These are phyloP conservation scores for Pseudopipra pipra DNA, from an alignment of 2,113 vertebrate genomes.

Conservation along the genomic window DNA sequence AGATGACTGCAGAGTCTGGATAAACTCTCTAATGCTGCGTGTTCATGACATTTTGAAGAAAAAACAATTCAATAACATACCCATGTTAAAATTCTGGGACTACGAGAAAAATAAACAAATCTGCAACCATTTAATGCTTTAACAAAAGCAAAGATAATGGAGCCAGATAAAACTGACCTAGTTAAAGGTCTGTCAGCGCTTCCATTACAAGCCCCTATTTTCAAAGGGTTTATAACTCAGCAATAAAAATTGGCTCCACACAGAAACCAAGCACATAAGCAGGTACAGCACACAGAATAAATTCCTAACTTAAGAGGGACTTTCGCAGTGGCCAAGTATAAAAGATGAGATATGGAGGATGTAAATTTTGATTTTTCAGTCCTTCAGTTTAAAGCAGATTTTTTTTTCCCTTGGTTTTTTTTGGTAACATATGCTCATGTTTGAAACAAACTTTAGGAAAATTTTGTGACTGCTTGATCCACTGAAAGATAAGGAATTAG, in stretches of 20 bases:
- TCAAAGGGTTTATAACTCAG: constrained; percentile 29
- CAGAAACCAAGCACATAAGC: not conserved
- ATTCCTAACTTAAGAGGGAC: not conserved
- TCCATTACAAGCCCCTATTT: not conserved
- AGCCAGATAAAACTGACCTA: not conserved
- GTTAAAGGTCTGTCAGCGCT: not conserved
- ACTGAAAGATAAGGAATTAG: not conserved
- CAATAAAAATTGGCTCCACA: not conserved
- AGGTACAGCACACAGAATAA: constrained; percentile 1
- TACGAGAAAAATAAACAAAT: not conserved
- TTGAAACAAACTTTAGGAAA: not conserved
- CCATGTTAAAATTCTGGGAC: not conserved
- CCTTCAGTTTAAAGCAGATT: not conserved
- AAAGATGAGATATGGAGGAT: not conserved
- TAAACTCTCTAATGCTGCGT: not conserved
- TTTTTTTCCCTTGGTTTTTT: not conserved
- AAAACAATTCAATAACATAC: not conserved
- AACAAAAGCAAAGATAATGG: not conserved
- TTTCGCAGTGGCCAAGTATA: not conserved
- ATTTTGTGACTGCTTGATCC: not conserved
- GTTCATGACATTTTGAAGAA: not conserved
- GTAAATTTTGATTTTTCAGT: not conserved
- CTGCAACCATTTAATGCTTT: not conserved
- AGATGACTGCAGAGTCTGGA: not conserved
- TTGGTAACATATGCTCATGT: not conserved